Evolutionary conservation across 2,888 invertebrate genomes (phyloP).

Genomic region (Prosopocoilus inquinatus): DNA sequence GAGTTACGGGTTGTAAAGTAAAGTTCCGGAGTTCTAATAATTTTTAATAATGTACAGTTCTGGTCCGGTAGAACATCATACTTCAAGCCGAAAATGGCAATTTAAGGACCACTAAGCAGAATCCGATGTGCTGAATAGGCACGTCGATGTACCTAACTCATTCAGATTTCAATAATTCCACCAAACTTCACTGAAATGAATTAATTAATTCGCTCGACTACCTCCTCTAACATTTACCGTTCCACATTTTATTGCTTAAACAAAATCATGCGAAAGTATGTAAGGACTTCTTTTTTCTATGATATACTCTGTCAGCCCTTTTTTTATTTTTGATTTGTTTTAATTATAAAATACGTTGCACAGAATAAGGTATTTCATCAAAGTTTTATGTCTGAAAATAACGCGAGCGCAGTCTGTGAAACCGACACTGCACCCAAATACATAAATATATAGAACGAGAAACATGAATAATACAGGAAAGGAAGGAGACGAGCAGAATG

Average conservation of each 20-base stretch:
- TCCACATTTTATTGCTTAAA: too few relatives aligned
- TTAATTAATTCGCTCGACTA: too few relatives aligned
- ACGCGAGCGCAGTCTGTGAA: conserved; percentile 31
- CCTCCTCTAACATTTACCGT: too few relatives aligned
- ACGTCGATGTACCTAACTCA: conserved; percentile 21
- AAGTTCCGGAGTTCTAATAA: conserved; percentile 30
- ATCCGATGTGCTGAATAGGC: conserved; percentile 38
- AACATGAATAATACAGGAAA: conserved; percentile 44
- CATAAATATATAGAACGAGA: conserved; percentile 43
- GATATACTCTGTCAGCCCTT: too few relatives aligned
- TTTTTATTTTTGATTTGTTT: too few relatives aligned
- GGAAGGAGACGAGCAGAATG: conserved; percentile 42
- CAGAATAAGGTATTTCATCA: conserved; percentile 34
- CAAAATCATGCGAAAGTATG: too few relatives aligned
- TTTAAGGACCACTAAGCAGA: conserved; percentile 38
- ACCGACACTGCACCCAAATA: conserved; percentile 39
- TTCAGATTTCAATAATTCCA: too few relatives aligned
- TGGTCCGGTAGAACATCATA: conserved; percentile 29
- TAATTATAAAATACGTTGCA: conserved; percentile 20
- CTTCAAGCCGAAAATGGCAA: conserved; percentile 37
- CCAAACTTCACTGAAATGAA: too few relatives aligned
- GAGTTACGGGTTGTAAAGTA: conserved; percentile 26
- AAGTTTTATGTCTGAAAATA: conserved; percentile 32
- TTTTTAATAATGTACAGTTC: conserved; percentile 32
- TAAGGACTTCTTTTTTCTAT: too few relatives aligned